Percentiles rank a stretch among this genome's conserved stretches.
Evolutionary conservation across 2,888 invertebrate genomes (phyloP).

Genomic region (Amblyjoppa proteus): DNA sequence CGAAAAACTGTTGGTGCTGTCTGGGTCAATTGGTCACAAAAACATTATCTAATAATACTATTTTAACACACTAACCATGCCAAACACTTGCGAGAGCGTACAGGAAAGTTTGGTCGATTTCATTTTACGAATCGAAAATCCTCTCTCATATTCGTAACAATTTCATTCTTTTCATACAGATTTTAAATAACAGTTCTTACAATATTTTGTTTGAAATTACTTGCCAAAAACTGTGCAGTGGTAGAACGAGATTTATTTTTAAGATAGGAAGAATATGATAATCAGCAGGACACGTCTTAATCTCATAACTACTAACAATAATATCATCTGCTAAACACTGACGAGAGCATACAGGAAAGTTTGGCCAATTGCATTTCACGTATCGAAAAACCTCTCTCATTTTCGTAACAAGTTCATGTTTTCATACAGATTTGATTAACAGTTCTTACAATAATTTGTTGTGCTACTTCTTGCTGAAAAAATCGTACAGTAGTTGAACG

Average conservation of each 20-base stretch:
- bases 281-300: not conserved
- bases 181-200: not conserved
- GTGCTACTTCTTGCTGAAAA: not conserved
- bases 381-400: not conserved
- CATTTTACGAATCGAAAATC: not conserved
- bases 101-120: not conserved
- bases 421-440: not conserved
- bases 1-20: not conserved
- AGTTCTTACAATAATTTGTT: not conserved
- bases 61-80: constrained; percentile 5
- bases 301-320: not conserved
- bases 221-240: constrained; percentile 14
- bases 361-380: not conserved
- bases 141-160: not conserved
- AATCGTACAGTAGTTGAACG: constrained; percentile 25
- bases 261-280: not conserved
- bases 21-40: not conserved
- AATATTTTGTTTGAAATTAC: not conserved
- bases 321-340: not conserved
- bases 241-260: constrained; percentile 25
- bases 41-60: not conserved
- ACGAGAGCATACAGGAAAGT: not conserved
- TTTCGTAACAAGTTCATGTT: not conserved
- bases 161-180: not conserved
- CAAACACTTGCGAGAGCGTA: not conserved